phyloP scores from a whole-genome alignment of 1,140 invertebrate species.

The Drosophila erecta region DNA sequence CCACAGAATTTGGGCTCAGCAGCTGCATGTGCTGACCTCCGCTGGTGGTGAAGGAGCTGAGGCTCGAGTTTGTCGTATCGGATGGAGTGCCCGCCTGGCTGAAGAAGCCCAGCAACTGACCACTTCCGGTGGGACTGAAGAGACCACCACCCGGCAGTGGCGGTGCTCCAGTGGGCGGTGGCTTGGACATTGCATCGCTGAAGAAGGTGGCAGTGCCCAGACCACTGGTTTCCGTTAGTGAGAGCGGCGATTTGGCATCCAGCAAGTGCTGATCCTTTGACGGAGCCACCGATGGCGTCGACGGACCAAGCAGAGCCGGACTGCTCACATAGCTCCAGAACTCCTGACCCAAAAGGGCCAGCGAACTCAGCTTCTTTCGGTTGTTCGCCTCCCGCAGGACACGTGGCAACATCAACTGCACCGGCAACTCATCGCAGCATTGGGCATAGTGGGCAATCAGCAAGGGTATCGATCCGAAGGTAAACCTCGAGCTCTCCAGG shows the following conservation, averaged over 20 bases:
- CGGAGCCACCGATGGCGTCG: slow-evolving; percentile 66
- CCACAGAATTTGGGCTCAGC: slow-evolving; percentile 86
- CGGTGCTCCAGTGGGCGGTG: slow-evolving; percentile 26
- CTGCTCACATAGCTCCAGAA: slow-evolving; percentile 96
- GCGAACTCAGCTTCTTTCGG: slow-evolving; percentile 94
- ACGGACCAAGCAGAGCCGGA: slow-evolving; percentile 86
- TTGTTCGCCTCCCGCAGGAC: slow-evolving; percentile 94
- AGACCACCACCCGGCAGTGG: slow-evolving; percentile 14
- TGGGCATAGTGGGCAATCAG: slow-evolving; percentile 97
- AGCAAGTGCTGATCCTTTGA: slow-evolving; percentile 42
- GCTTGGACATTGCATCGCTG: slow-evolving; percentile 59
- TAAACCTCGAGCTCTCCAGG: slow-evolving; percentile 96
- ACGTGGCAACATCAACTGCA: slow-evolving; percentile 93
- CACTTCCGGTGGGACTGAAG: slow-evolving; percentile 78
- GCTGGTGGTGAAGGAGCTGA: slow-evolving; percentile 88
- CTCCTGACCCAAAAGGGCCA: slow-evolving; percentile 96
- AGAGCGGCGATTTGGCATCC: slow-evolving; percentile 83
- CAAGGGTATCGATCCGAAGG: slow-evolving; percentile 95
- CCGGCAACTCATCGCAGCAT: slow-evolving; percentile 97
- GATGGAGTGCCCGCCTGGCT: slow-evolving; percentile 87
- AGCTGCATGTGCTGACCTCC: slow-evolving; percentile 83
- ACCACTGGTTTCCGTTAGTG: slow-evolving; percentile 80
- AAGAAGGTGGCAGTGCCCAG: slow-evolving; percentile 80
- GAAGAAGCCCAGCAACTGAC: slow-evolving; percentile 64
- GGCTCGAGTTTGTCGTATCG: slow-evolving; percentile 87